A percentile compares a stretch with the other conserved stretches of the same genome.
Evolutionary conservation across 2,888 invertebrate species (phyloP).

Genomic region (Acleris sparsana): DNA sequence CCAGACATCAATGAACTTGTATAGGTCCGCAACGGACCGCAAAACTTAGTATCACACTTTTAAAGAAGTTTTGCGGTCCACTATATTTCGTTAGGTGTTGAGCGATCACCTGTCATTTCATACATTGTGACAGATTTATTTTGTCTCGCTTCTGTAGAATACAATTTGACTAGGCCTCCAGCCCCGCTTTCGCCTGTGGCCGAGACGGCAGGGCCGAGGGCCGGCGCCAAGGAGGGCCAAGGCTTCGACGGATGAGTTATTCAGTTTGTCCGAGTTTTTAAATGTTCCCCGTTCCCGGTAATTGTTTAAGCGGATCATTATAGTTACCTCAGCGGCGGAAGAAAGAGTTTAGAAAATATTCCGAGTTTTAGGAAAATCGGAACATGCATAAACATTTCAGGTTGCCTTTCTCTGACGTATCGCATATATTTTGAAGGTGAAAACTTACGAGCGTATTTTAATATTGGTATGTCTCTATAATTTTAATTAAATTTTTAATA

Average conservation of each 20-base stretch:
- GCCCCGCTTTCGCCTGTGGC: not conserved
- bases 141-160: not conserved
- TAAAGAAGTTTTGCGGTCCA: too few relatives aligned
- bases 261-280: constrained; percentile 74
- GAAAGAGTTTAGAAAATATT: constrained; percentile 15
- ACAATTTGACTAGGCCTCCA: not conserved
- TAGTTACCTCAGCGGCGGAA: constrained; percentile 20
- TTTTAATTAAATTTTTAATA: not conserved
- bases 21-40: too few relatives aligned
- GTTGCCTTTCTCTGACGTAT: too few relatives aligned
- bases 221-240: constrained; percentile 8
- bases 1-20: too few relatives aligned
- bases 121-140: too few relatives aligned
- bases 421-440: too few relatives aligned
- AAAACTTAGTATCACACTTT: too few relatives aligned
- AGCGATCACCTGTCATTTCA: too few relatives aligned
- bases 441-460: not conserved
- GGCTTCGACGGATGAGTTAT: constrained; percentile 71
- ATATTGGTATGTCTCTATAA: not conserved
- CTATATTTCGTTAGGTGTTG: too few relatives aligned
- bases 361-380: not conserved
- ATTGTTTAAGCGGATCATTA: constrained; percentile 51
- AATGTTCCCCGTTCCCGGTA: constrained; percentile 53
- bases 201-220: not conserved
- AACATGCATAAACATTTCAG: not conserved